Evolutionary conservation across 2,888 invertebrate genomes (phyloP).

Genomic region (Omphaloscelis lunosa): DNA sequence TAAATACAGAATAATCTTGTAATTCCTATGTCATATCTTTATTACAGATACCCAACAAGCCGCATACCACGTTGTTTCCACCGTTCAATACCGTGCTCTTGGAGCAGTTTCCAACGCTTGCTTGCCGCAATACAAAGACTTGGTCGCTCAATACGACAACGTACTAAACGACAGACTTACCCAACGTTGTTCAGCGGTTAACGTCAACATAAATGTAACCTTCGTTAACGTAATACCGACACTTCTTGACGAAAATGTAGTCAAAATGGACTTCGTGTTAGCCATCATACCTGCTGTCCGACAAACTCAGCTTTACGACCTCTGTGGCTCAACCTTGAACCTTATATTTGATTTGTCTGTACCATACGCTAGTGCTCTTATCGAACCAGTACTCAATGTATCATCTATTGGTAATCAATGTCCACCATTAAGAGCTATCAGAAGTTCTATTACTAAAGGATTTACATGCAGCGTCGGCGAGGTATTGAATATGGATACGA

Average conservation of each 20-base stretch:
- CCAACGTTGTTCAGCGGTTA: slow-evolving; percentile 98
- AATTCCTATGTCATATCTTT: slow-evolving; percentile 27
- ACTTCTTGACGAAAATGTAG: slow-evolving; percentile 96
- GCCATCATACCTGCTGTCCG: slow-evolving; percentile 96
- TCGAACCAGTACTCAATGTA: slow-evolving; percentile 96
- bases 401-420: slow-evolving; percentile 98
- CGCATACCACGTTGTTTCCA: slow-evolving; percentile 97
- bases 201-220: slow-evolving; percentile 98
- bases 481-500: slow-evolving; percentile 97
- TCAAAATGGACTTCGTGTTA: slow-evolving; percentile 97
- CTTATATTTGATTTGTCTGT: slow-evolving; percentile 98
- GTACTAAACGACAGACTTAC: slow-evolving; percentile 95
- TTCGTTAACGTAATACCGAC: slow-evolving; percentile 95
- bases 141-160: slow-evolving; percentile 94
- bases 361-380: slow-evolving; percentile 97
- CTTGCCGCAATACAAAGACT: slow-evolving; percentile 95
- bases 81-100: slow-evolving; percentile 96
- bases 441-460: slow-evolving; percentile 96
- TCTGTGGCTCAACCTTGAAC: slow-evolving; percentile 98
- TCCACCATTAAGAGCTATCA: slow-evolving; percentile 96
- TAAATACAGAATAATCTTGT: not conserved
- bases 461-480: slow-evolving; percentile 98
- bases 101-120: slow-evolving; percentile 97
- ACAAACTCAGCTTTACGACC: slow-evolving; percentile 97
- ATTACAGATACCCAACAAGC: slow-evolving; percentile 96